phyloP scores from a whole-genome alignment of 2,113 vertebrate genomes.

The Seriola aureovittata region DNA sequence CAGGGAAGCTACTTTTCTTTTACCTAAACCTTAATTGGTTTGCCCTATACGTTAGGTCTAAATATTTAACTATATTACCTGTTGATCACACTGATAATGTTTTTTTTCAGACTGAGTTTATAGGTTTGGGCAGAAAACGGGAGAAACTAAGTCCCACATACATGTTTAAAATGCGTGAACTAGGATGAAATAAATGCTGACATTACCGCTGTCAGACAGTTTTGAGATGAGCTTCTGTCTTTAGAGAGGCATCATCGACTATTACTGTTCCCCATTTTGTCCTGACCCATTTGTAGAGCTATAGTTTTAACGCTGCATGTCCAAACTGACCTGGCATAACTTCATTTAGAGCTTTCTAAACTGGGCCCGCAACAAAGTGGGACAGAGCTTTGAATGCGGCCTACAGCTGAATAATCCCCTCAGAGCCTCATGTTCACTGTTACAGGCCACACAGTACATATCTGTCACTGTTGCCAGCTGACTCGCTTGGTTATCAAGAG shows the following conservation, averaged over 20 bases:
- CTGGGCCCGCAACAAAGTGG: constrained; percentile 62
- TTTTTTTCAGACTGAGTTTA: background rate
- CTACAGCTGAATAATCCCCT: constrained; percentile 52
- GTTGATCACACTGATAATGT: constrained; percentile 22
- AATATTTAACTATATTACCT: constrained; percentile 22
- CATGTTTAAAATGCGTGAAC: background rate
- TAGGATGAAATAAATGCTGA: background rate
- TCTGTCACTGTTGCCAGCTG: constrained; percentile 43
- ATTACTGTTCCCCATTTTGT: constrained; percentile 34
- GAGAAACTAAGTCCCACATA: background rate
- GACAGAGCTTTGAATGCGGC: constrained; percentile 63
- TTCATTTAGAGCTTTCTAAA: constrained; percentile 64
- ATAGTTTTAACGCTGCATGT: constrained; percentile 28
- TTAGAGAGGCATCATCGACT: background rate
- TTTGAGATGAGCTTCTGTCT: background rate
- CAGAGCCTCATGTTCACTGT: constrained; percentile 43
- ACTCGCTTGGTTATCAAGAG: constrained; percentile 39
- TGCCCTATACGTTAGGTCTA: background rate
- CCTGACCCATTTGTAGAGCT: constrained; percentile 55
- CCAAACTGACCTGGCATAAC: constrained; percentile 30
- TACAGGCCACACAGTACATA: constrained; percentile 18
- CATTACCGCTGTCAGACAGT: background rate
- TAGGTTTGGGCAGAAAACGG: background rate
- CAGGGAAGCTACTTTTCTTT: constrained; percentile 28
- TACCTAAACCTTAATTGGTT: background rate